These are phyloP conservation scores for Lineus longissimus DNA, from an alignment of 1,140 invertebrate genomes.

Conservation along the genomic window DNA sequence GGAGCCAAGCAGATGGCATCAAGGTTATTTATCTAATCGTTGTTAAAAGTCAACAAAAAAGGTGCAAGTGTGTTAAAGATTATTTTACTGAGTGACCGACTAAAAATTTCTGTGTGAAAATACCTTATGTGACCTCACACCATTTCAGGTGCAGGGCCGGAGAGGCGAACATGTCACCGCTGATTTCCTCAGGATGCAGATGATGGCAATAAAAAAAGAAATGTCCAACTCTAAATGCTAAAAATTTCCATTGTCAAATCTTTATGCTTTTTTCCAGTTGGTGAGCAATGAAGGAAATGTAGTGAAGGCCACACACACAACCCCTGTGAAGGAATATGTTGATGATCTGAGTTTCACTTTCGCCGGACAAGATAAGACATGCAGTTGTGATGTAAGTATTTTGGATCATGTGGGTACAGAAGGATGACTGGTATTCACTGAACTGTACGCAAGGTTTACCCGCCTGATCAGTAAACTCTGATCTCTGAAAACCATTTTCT, in stretches of 20 bases:
- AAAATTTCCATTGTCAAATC: not conserved
- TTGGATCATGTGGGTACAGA: not conserved
- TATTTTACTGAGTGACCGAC: too few relatives aligned
- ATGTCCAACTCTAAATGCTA: too few relatives aligned
- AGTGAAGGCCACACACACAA: slow-evolving; percentile 50
- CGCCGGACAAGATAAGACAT: slow-evolving; percentile 26
- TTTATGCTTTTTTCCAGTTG: slow-evolving; percentile 19
- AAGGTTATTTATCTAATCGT: too few relatives aligned
- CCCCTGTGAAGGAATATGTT: slow-evolving; percentile 48
- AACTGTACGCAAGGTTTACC: not conserved
- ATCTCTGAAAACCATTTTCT: not conserved
- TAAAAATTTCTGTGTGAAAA: too few relatives aligned
- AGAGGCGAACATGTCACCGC: too few relatives aligned
- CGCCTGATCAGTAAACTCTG: not conserved
- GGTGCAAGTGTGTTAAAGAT: too few relatives aligned
- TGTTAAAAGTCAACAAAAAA: too few relatives aligned
- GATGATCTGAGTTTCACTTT: slow-evolving; percentile 54
- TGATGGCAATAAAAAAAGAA: too few relatives aligned
- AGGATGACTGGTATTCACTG: not conserved
- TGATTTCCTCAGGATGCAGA: too few relatives aligned
- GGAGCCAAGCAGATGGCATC: too few relatives aligned
- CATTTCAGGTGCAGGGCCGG: too few relatives aligned
- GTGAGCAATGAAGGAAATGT: slow-evolving; percentile 23
- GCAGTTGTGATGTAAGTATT: slow-evolving; percentile 46
- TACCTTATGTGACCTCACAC: too few relatives aligned